A percentile compares a stretch with the other conserved stretches of the same genome.
Evolutionary conservation across 2,113 vertebrate species (phyloP).

Genomic region (Varanus komodoensis): DNA sequence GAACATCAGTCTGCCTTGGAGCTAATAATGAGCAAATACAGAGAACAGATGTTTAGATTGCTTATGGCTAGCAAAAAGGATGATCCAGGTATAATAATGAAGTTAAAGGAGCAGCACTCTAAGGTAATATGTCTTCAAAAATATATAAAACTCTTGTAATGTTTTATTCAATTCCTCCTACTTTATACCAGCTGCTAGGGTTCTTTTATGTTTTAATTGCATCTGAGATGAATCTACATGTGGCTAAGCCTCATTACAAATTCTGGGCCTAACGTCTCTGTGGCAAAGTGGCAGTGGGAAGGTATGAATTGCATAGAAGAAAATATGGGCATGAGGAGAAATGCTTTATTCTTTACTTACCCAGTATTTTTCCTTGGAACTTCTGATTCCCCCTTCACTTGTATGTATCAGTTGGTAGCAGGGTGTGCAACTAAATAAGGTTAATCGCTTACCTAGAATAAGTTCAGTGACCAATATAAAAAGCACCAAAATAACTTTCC

Average conservation of each 20-base stretch:
- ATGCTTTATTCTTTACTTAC: background rate
- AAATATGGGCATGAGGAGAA: background rate
- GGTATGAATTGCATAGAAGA: background rate
- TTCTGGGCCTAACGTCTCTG: background rate
- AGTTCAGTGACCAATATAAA: background rate
- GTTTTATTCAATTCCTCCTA: background rate
- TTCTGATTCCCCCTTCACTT: background rate
- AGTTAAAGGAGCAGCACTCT: slow-evolving; percentile 96
- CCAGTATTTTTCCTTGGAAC: background rate
- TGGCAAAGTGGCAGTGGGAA: background rate
- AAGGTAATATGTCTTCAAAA: slow-evolving; percentile 78
- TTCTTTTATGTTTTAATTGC: background rate
- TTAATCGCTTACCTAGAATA: background rate
- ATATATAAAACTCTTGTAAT: background rate
- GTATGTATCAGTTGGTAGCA: background rate
- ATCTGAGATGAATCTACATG: background rate
- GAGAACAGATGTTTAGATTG: slow-evolving; percentile 94
- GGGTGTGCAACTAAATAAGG: background rate
- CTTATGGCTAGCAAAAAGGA: slow-evolving; percentile 96
- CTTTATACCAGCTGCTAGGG: background rate
- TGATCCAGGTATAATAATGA: slow-evolving; percentile 88
- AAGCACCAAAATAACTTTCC: background rate
- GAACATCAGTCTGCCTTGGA: slow-evolving; percentile 98
- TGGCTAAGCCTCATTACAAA: background rate
- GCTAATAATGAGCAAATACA: slow-evolving; percentile 98